phyloP scores from a whole-genome alignment of 2,113 vertebrate genomes.

The Hippoglossus stenolepis region DNA sequence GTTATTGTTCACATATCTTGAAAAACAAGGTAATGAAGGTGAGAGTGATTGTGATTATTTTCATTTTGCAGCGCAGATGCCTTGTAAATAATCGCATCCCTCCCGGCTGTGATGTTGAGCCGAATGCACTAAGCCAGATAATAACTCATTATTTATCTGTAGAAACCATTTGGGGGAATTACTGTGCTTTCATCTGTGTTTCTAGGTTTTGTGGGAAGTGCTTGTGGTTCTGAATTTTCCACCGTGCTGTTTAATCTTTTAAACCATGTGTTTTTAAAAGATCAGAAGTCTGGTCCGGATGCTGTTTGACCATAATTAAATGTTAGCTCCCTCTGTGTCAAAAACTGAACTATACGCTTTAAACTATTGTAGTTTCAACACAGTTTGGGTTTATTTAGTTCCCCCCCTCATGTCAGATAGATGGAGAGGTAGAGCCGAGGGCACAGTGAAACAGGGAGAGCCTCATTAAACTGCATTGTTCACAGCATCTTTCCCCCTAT shows the following conservation, averaged over 20 bases:
- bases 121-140: background rate
- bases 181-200: background rate
- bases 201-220: background rate
- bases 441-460: conserved; percentile 29
- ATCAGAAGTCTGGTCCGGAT: background rate
- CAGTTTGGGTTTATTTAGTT: no score
- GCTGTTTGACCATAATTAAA: background rate
- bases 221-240: conserved; percentile 6
- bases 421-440: conserved; percentile 16
- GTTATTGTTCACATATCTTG: conserved; percentile 8
- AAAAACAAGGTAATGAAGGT: background rate
- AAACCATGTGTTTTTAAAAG: background rate
- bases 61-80: background rate
- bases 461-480: conserved; percentile 59
- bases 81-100: background rate
- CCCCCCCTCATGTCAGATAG: background rate
- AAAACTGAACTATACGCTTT: background rate
- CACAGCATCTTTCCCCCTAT: conserved; percentile 42
- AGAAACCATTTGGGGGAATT: background rate
- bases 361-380: no score
- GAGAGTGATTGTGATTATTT: background rate
- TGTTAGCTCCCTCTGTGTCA: background rate
- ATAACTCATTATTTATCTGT: background rate
- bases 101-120: background rate
- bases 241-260: no score